A percentile compares a stretch with the other conserved stretches of the same genome.
Conservation (phyloP, 2,797 vertebrate genomes). For the Myotis daubentonii region DNA sequence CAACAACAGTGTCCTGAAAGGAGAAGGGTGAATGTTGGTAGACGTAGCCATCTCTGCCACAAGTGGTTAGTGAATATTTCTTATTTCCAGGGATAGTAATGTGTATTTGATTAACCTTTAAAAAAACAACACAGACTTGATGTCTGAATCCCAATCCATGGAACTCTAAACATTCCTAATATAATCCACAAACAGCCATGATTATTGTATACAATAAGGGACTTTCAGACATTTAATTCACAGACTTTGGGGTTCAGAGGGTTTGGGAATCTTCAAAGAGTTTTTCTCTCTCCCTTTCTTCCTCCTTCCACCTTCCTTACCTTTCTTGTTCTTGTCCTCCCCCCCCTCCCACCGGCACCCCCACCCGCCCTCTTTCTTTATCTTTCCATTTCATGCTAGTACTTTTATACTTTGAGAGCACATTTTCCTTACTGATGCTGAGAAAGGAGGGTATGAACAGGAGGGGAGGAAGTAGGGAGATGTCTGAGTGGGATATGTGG, state of each 20-base stretch:
- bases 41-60: not conserved
- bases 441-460: not conserved
- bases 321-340: not conserved
- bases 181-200: not conserved
- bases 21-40: not conserved
- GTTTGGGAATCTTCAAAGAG: not conserved
- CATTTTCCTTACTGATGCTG: not conserved
- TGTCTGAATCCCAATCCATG: conserved; percentile 2
- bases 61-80: not conserved
- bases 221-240: not conserved
- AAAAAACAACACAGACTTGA: not conserved
- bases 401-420: not conserved
- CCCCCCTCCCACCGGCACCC: fast-evolving
- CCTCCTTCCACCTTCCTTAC: not conserved
- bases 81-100: conserved; percentile 5
- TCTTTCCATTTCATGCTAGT: not conserved
- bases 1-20: not conserved
- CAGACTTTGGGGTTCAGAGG: not conserved
- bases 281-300: not conserved
- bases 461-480: not conserved
- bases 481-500: not conserved
- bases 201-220: not conserved
- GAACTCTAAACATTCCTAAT: not conserved
- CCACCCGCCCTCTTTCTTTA: not conserved
- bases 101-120: not conserved